Percentiles rank a stretch among this genome's conserved stretches.
Conservation (phyloP, 1,140 invertebrate species). For the Pristionchus pacificus region DNA sequence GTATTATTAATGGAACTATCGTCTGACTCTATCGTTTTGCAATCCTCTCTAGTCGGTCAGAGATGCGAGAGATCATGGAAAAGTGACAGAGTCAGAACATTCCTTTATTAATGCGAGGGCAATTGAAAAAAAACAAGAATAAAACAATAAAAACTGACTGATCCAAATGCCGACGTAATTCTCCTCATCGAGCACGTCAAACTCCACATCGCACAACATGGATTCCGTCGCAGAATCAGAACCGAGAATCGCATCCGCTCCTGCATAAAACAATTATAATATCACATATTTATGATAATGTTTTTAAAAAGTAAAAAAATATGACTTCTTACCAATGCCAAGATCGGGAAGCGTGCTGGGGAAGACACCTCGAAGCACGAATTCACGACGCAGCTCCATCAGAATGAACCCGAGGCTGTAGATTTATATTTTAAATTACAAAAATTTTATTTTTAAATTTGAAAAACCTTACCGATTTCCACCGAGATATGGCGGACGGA, state of each 20-base stretch:
- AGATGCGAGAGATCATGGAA: too few relatives aligned
- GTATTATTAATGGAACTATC: not conserved
- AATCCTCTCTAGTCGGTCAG: too few relatives aligned
- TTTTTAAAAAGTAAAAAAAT: not conserved
- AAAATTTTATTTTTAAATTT: too few relatives aligned
- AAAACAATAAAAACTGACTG: constrained; percentile 34
- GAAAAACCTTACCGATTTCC: too few relatives aligned
- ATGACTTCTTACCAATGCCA: constrained; percentile 24
- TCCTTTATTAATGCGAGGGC: too few relatives aligned
- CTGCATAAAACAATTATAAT: constrained; percentile 6
- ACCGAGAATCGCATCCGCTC: constrained; percentile 45
- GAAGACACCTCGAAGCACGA: constrained; percentile 52
- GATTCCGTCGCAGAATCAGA: constrained; percentile 55
- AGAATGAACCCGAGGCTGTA: constrained; percentile 50
- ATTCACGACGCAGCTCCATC: constrained; percentile 55
- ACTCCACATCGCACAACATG: constrained; percentile 38
- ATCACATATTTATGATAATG: not conserved
- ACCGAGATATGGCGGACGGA: constrained; percentile 52
- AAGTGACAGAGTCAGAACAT: too few relatives aligned
- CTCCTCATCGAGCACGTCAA: constrained; percentile 40
- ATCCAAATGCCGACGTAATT: constrained; percentile 50
- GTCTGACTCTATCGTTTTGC: too few relatives aligned
- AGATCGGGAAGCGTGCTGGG: constrained; percentile 51
- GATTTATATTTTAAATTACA: too few relatives aligned
- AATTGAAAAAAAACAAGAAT: too few relatives aligned